Evolutionary conservation across 2,797 vertebrate genomes (phyloP).

Genomic region (Eurystomus glaucurus): DNA sequence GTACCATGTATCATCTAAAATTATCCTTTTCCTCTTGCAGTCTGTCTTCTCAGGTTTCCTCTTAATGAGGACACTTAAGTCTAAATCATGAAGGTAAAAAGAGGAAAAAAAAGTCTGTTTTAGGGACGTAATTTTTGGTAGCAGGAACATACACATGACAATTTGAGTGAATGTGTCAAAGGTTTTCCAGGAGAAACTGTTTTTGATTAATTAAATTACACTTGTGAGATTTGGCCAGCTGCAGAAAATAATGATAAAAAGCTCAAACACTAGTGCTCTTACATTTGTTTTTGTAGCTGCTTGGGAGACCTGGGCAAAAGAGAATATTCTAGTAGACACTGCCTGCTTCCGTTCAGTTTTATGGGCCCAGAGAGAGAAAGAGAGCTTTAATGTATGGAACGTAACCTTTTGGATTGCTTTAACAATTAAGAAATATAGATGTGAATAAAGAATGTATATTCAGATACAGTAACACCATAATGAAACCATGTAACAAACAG

Average conservation of each 20-base stretch:
- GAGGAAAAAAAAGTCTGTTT: not conserved
- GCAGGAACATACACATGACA: not conserved
- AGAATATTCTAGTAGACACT: conserved; percentile 42
- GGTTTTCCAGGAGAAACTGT: not conserved
- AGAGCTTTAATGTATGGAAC: conserved; percentile 41
- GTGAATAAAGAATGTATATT: conserved; percentile 5
- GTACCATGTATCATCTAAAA: not conserved
- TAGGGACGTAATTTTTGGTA: conserved; percentile 11
- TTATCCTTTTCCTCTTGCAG: not conserved
- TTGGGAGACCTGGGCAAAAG: not conserved
- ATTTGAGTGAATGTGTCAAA: conserved; percentile 15
- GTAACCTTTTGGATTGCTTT: conserved; percentile 50
- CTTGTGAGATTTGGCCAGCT: conserved; percentile 31
- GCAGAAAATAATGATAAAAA: conserved; percentile 33
- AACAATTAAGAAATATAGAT: conserved; percentile 41
- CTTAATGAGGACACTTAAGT: not conserved
- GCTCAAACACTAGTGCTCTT: not conserved
- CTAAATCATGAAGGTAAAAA: not conserved
- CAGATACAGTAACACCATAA: not conserved
- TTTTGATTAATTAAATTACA: conserved; percentile 34
- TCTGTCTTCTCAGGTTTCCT: not conserved
- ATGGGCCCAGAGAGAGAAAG: conserved; percentile 57
- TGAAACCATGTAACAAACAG: not conserved
- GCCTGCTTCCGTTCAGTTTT: conserved; percentile 61
- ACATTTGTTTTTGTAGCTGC: conserved; percentile 57